Evolutionary conservation across 2,797 vertebrate genomes (phyloP).

Genomic region (Sebastes vulpes): DNA sequence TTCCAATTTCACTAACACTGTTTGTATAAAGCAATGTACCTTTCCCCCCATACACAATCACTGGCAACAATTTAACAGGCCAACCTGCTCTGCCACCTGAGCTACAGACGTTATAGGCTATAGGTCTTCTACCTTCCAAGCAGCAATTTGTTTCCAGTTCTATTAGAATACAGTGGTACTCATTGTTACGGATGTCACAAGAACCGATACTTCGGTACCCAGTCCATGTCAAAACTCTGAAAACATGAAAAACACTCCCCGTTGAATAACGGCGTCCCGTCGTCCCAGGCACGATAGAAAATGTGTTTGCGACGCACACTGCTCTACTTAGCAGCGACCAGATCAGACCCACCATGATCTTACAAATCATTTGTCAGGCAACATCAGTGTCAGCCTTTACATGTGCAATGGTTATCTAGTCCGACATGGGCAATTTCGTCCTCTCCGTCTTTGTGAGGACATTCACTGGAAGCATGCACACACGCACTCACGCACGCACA

Average conservation of each 20-base stretch:
- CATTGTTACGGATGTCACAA: too few relatives aligned
- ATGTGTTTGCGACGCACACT: too few relatives aligned
- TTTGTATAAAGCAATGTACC: background rate
- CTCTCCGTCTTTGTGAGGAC: background rate
- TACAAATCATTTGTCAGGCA: background rate
- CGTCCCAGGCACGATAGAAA: too few relatives aligned
- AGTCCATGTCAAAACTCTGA: too few relatives aligned
- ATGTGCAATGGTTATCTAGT: background rate
- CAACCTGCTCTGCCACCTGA: background rate
- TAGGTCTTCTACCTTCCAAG: background rate
- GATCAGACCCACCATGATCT: background rate
- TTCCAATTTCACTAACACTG: background rate
- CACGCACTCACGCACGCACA: slow-evolving; percentile 5
- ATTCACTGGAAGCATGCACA: background rate
- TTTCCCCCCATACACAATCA: background rate
- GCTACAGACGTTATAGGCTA: background rate
- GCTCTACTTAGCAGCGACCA: background rate
- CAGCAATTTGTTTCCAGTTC: background rate
- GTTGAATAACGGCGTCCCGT: too few relatives aligned
- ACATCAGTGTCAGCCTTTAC: background rate
- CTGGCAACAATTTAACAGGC: background rate
- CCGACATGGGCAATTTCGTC: background rate
- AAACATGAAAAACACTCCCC: too few relatives aligned
- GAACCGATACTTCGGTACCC: too few relatives aligned
- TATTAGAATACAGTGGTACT: too few relatives aligned